These are phyloP conservation scores for Trogon melanurus DNA, from an alignment of 2,113 vertebrate genomes.

Conservation along the genomic window DNA sequence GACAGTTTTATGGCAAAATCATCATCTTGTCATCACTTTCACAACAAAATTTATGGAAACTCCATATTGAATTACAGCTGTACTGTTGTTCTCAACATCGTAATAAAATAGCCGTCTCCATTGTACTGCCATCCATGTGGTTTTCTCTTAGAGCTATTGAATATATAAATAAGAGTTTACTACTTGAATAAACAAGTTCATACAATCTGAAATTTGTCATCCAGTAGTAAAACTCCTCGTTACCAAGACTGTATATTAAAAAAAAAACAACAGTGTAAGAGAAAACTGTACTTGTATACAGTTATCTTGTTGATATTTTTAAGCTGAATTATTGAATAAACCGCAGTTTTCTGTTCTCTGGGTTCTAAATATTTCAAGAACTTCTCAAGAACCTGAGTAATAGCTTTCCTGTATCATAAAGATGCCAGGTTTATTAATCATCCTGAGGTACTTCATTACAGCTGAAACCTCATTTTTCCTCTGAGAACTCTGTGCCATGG, in stretches of 20 bases:
- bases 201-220: constrained; percentile 17
- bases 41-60: constrained; percentile 39
- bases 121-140: constrained; percentile 29
- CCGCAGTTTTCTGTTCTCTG: not conserved
- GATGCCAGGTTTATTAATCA: not conserved
- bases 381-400: not conserved
- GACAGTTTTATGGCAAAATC: constrained; percentile 70
- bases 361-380: not conserved
- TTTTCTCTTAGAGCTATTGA: constrained; percentile 44
- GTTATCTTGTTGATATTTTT: not conserved
- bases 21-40: constrained; percentile 63
- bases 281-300: not conserved
- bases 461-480: not conserved
- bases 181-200: constrained; percentile 19
- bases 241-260: not conserved
- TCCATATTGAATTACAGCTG: constrained; percentile 52
- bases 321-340: not conserved
- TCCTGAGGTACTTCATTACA: not conserved
- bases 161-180: constrained; percentile 19
- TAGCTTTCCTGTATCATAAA: not conserved
- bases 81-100: constrained; percentile 25
- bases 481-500: not conserved
- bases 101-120: constrained; percentile 56
- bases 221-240: constrained; percentile 7
- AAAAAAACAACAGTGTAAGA: not conserved